Evolutionary conservation across 2,113 vertebrate species (phyloP).

Genomic region (Calidris pygmaea): DNA sequence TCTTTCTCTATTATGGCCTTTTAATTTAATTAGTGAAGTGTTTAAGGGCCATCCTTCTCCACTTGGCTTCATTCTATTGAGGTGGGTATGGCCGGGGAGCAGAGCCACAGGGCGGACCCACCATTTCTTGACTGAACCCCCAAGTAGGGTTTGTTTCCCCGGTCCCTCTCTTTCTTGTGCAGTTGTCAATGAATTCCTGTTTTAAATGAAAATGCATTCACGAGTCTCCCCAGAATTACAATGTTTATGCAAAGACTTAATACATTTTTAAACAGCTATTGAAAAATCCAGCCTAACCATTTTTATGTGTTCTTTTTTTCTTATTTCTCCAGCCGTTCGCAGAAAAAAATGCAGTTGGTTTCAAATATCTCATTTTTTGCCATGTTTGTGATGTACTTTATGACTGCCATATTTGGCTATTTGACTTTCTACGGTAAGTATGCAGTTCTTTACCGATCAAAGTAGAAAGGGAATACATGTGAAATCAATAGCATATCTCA

Average conservation of each 20-base stretch:
- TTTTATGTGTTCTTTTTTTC: conserved; percentile 13
- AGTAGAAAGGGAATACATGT: neutral
- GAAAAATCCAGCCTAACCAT: conserved; percentile 3
- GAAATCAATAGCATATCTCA: neutral
- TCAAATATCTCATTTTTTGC: conserved; percentile 82
- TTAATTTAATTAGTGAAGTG: neutral
- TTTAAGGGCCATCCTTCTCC: neutral
- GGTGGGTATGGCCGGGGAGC: neutral
- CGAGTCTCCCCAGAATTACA: neutral
- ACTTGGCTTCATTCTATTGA: neutral
- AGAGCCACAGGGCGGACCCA: neutral
- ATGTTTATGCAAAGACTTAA: neutral
- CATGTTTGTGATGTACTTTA: conserved; percentile 84
- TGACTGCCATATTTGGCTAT: conserved; percentile 85
- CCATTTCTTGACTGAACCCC: neutral
- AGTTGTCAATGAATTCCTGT: neutral
- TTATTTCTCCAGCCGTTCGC: conserved; percentile 74
- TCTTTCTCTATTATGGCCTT: neutral
- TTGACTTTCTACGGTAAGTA: conserved; percentile 83
- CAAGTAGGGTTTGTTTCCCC: neutral
- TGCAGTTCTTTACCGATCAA: conserved; percentile 16
- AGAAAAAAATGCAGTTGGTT: conserved; percentile 84
- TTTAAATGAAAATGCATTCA: conserved; percentile 21
- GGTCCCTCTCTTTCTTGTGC: neutral
- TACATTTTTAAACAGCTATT: conserved; percentile 9